Evolutionary conservation across 1,140 invertebrate species (phyloP).

Genomic region (Diprion similis): DNA sequence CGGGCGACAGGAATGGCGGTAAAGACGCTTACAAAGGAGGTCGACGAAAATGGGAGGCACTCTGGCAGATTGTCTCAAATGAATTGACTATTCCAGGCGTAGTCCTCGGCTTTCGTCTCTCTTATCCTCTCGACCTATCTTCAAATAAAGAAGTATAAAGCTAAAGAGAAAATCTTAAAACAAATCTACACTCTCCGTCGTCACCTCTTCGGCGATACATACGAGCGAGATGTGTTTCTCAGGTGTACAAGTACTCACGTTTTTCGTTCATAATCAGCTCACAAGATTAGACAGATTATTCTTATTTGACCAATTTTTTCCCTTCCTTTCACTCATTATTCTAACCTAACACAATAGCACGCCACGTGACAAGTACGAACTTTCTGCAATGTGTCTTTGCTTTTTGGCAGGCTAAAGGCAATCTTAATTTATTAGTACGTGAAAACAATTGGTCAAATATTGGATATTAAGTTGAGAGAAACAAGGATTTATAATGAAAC

Average conservation of each 20-base stretch:
- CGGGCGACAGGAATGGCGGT: constrained; percentile 2
- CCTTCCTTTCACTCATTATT: no score
- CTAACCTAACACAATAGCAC: no score
- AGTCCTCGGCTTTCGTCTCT: not conserved
- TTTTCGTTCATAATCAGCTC: not conserved
- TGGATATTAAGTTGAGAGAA: no score
- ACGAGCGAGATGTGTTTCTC: not conserved
- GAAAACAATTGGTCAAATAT: no score
- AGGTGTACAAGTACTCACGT: not conserved
- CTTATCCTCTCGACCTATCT: not conserved
- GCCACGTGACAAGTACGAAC: no score
- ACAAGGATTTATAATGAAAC: no score
- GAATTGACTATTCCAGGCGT: constrained; percentile 6
- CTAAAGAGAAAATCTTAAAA: constrained; percentile 8
- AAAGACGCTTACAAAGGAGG: not conserved
- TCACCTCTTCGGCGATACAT: not conserved
- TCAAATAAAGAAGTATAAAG: constrained; percentile 5
- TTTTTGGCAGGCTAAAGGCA: no score
- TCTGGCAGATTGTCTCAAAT: constrained; percentile 7
- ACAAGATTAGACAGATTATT: no score
- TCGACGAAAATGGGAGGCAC: constrained; percentile 4
- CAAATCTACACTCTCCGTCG: not conserved
- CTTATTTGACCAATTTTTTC: no score
- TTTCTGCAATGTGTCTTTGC: no score
- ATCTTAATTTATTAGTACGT: no score